Percentiles rank a stretch among this genome's conserved stretches.
phyloP scores from a whole-genome alignment of 2,797 vertebrate genomes.

The Mormyrops boulengeri region DNA sequence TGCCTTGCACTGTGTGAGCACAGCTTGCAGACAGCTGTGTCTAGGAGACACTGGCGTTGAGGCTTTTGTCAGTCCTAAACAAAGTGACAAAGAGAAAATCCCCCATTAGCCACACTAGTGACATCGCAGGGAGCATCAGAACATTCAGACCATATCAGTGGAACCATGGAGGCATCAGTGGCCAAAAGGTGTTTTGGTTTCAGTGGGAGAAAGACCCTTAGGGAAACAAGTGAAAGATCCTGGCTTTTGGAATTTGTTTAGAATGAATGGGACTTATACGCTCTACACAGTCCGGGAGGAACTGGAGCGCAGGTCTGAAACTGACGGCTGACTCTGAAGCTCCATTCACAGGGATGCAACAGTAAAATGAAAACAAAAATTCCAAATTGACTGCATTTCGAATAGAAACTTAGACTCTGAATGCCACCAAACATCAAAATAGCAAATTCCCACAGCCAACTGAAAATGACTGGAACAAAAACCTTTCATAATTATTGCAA shows the following conservation, averaged over 20 bases:
- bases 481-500: not conserved
- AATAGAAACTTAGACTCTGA: not conserved
- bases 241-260: not conserved
- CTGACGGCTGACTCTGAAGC: not conserved
- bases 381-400: not conserved
- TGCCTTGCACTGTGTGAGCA: not conserved
- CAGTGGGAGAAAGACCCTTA: not conserved
- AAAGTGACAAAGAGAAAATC: not conserved
- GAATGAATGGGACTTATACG: not conserved
- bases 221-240: not conserved
- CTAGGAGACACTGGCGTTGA: conserved; percentile 14
- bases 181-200: not conserved
- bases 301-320: not conserved
- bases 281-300: not conserved
- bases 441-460: not conserved
- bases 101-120: not conserved
- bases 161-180: not conserved
- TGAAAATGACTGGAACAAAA: not conserved
- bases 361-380: not conserved
- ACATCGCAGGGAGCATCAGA: not conserved
- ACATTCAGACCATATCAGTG: not conserved
- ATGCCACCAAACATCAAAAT: not conserved
- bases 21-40: not conserved
- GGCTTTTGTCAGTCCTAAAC: conserved; percentile 19
- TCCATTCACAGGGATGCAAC: not conserved